A percentile compares a stretch with the other conserved stretches of the same genome.
phyloP scores from a whole-genome alignment of 2,113 vertebrate species.

The Oriolus oriolus region DNA sequence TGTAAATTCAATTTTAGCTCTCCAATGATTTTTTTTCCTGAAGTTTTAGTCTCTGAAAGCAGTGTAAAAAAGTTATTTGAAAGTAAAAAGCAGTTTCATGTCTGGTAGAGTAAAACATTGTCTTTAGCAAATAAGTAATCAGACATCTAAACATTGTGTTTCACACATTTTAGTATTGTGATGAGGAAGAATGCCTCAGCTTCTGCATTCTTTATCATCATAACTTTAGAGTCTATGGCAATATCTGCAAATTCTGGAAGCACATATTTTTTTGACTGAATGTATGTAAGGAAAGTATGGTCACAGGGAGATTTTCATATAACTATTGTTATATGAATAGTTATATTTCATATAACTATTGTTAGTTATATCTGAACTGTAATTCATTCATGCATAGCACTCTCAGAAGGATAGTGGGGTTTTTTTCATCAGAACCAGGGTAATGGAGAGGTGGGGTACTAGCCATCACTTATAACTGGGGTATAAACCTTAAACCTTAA shows the following conservation, averaged over 20 bases:
- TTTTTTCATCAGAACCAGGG: background rate
- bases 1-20: background rate
- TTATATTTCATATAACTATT: no score
- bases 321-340: rapidly evolving
- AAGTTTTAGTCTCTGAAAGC: background rate
- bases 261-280: background rate
- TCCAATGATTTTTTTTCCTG: background rate
- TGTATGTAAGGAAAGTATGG: background rate
- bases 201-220: background rate
- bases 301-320: background rate
- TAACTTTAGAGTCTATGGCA: background rate
- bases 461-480: background rate
- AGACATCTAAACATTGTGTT: background rate
- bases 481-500: background rate
- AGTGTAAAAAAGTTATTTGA: background rate
- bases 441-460: background rate
- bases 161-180: background rate
- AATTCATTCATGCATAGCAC: background rate
- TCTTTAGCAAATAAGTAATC: background rate
- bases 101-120: background rate
- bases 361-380: background rate
- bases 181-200: background rate
- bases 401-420: background rate
- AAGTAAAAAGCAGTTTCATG: background rate
- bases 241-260: background rate